Evolutionary conservation across 1,140 invertebrate genomes (phyloP).

Genomic region (Rhizoglyphus robini): DNA sequence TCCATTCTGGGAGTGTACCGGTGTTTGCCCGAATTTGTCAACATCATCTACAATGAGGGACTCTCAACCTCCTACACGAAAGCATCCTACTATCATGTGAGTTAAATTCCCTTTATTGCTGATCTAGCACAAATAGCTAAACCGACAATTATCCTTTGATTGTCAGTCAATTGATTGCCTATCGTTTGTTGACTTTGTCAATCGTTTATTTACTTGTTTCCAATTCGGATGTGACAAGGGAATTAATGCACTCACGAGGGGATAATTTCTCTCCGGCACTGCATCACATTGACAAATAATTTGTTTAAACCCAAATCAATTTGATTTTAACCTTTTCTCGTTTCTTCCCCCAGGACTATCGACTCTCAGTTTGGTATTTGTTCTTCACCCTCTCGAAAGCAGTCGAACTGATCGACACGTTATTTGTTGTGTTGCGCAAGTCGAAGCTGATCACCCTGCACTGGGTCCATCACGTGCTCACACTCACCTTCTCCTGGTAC

Average conservation of each 20-base stretch:
- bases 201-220: neutral
- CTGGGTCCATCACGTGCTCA: conserved; percentile 59
- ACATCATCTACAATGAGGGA: conserved; percentile 7
- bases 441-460: conserved; percentile 93
- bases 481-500: conserved; percentile 54
- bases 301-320: neutral
- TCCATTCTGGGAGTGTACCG: conserved; percentile 12
- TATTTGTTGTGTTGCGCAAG: conserved; percentile 91
- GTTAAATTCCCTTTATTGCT: neutral
- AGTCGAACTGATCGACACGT: conserved; percentile 84
- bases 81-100: conserved; percentile 17
- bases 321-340: neutral
- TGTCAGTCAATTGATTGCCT: neutral
- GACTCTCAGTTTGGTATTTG: conserved; percentile 63
- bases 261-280: too few species aligned
- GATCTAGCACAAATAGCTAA: neutral
- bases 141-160: neutral
- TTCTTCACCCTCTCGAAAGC: conserved; percentile 87
- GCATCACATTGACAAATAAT: too few species aligned
- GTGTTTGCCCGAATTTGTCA: conserved; percentile 20
- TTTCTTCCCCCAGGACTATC: neutral
- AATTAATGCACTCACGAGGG: too few species aligned
- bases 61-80: conserved; percentile 9
- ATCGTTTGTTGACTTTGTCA: neutral
- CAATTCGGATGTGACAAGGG: too few species aligned